Evolutionary conservation across 2,797 vertebrate genomes (phyloP).

Genomic region (Myotis pilosus): DNA sequence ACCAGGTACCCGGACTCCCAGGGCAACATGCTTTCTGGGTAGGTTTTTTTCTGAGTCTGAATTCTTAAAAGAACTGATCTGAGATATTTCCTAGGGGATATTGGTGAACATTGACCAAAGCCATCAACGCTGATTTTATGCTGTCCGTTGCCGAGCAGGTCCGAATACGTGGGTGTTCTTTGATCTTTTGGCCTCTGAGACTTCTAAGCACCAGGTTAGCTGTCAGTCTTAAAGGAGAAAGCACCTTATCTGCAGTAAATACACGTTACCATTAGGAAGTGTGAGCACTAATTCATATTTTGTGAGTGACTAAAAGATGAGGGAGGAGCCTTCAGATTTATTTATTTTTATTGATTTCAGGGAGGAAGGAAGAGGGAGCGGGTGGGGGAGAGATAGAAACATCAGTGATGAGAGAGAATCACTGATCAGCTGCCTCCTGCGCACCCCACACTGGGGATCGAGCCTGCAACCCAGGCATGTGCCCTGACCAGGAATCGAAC

Average conservation of each 20-base stretch:
- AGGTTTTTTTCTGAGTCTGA: background rate
- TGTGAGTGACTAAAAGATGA: background rate
- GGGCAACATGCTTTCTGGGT: background rate
- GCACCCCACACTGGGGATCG: no score
- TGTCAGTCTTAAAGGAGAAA: background rate
- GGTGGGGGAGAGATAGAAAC: no score
- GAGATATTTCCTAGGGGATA: background rate
- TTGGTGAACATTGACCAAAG: background rate
- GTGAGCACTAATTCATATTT: background rate
- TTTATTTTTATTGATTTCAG: no score
- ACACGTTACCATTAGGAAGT: background rate
- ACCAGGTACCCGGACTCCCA: background rate
- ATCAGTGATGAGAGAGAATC: no score
- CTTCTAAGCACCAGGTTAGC: background rate
- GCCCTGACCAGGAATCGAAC: no score
- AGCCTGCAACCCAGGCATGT: no score
- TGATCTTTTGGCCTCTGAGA: background rate
- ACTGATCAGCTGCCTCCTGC: no score
- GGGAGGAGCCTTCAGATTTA: background rate
- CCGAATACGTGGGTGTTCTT: background rate
- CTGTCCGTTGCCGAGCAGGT: background rate
- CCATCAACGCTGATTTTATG: background rate
- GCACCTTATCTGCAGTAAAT: background rate
- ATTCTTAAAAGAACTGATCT: background rate
- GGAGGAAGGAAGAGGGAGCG: no score